Evolutionary conservation across 1,140 invertebrate genomes (phyloP), one percentile per base, ranked within the genome.

Genomic region (Bombyx mori): DNA sequence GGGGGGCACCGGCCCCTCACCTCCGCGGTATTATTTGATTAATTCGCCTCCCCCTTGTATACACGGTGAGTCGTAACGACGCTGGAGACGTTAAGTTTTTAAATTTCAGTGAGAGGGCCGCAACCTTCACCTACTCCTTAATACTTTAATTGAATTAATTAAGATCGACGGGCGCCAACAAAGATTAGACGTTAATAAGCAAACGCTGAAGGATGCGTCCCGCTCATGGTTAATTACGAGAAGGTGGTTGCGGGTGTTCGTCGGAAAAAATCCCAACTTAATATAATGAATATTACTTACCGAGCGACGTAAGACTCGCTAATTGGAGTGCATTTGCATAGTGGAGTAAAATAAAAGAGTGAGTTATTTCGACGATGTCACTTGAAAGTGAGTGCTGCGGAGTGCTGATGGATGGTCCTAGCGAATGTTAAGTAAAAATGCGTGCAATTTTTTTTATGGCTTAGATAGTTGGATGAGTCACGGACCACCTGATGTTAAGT

Each of bases 31-130:
- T 86, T 86, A 86, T 86, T 86, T 86, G 83, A 86, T 86, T 86
- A 86, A 86, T 86, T 86, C 76, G 81, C 80, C 82, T 86, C 81
- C 83, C 73, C 83, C 83, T 86, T 82, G 80, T 85, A 86, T 79
- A 82, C 80, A 81, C 82, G 77, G 69, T 72, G 75, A 85, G 77
- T 82, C 80, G 79, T 83, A 84, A 82, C 76, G 77, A 73, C 68
- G 74, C 79, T 72, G 74, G 52, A 66, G 81, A 81, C 81, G 78
- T 78, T 79, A 85, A 82, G 80, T 85, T 87, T 86, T 85, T 80
- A 85, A 85, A 82, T 83, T 83, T 77, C 71, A 79, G 70, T 76
- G 71, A 75, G 75, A 82, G 75, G 73, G 70, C 77, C 74, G 70
- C 76, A 84, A 80, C 83, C 81, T 84, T 83, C 76, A 85, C 80